Percentiles rank a stretch among this genome's conserved stretches.
phyloP scores from a whole-genome alignment of 2,113 vertebrate genomes.

The Anhinga anhinga region DNA sequence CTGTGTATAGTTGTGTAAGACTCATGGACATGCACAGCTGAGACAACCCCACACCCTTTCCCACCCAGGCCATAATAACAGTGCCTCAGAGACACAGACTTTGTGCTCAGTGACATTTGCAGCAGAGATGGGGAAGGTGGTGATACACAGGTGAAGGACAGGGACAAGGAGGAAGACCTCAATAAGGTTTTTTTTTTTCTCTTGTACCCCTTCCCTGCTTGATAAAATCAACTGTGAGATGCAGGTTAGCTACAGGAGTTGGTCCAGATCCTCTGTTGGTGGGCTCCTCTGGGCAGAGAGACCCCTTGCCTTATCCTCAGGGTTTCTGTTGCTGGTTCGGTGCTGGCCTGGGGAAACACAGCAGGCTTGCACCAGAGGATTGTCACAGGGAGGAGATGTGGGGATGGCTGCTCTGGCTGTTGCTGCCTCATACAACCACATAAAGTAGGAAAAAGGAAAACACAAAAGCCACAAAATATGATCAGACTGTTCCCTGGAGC shows the following conservation, averaged over 20 bases:
- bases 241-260: background rate
- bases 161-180: background rate
- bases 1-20: background rate
- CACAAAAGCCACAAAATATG: background rate
- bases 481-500: background rate
- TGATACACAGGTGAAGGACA: background rate
- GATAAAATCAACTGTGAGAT: background rate
- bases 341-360: background rate
- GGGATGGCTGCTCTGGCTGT: background rate
- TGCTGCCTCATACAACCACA: background rate
- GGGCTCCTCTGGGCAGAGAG: background rate
- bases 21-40: accelerated
- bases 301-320: background rate
- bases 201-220: background rate
- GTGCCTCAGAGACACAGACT: background rate
- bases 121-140: background rate
- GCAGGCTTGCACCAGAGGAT: background rate
- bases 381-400: background rate
- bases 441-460: background rate
- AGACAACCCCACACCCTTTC: background rate
- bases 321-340: background rate
- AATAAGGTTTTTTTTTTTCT: background rate
- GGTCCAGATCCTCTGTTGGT: background rate
- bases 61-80: background rate
- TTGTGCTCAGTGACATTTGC: background rate